These are phyloP conservation scores for Aphis craccivora DNA, from an alignment of 1,140 invertebrate genomes.

Conservation along the genomic window DNA sequence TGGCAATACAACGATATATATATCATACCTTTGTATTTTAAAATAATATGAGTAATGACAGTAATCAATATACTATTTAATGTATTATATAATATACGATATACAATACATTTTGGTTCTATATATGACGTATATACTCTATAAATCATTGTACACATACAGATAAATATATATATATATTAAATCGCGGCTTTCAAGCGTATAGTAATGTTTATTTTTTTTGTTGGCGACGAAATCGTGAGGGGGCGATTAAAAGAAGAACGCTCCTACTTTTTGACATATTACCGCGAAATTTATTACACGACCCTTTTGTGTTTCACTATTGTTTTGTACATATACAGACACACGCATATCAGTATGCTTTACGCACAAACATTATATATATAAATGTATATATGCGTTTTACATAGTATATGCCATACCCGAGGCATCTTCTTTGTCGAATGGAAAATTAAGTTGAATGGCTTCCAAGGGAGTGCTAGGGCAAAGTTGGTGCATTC, in stretches of 20 bases:
- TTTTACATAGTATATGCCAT: background rate
- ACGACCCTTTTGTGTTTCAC: background rate
- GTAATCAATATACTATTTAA: background rate
- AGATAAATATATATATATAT: background rate
- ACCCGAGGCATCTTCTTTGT: background rate
- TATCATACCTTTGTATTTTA: background rate
- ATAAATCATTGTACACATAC: background rate
- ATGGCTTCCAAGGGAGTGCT: conserved; percentile 28
- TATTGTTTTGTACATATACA: background rate
- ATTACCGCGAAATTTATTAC: background rate
- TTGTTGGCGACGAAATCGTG: background rate
- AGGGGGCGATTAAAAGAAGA: conserved; percentile 15
- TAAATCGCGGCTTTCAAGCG: background rate
- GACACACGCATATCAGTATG: background rate
- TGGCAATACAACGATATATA: background rate
- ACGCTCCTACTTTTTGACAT: conserved; percentile 27
- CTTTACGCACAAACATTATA: background rate
- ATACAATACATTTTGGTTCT: background rate
- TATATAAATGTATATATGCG: background rate
- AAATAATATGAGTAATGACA: conserved; percentile 8
- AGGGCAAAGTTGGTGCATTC: background rate
- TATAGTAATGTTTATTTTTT: background rate
- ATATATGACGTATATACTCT: background rate
- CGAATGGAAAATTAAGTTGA: conserved; percentile 50
- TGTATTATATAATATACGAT: background rate